A percentile compares a stretch with the other conserved stretches of the same genome.
phyloP scores from a whole-genome alignment of 2,888 invertebrate species.

The Anthophora plumipes region DNA sequence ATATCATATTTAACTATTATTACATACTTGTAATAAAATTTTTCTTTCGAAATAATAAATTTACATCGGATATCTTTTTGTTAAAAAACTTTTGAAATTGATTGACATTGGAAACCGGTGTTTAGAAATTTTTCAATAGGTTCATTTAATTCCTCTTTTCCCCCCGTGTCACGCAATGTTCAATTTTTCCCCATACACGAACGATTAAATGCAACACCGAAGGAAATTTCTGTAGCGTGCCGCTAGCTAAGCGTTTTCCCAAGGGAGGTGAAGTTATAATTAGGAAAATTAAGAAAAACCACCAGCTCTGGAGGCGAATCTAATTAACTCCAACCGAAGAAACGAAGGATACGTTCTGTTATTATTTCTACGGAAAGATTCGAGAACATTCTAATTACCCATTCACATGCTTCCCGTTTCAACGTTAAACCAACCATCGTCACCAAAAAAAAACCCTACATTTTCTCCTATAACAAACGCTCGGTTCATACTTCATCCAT shows the following conservation, averaged over 20 bases:
- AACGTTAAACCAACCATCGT: not conserved
- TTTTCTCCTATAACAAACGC: too few species aligned
- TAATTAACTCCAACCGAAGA: constrained; percentile 34
- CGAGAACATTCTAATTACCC: not conserved
- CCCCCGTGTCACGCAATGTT: not conserved
- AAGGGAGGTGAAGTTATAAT: constrained; percentile 30
- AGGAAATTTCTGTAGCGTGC: not conserved
- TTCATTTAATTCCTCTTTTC: too few species aligned
- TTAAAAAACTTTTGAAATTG: too few species aligned
- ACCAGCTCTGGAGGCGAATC: not conserved
- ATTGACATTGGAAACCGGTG: too few species aligned
- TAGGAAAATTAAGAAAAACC: constrained; percentile 42
- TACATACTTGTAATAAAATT: too few species aligned
- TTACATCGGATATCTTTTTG: too few species aligned
- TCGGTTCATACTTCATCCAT: too few species aligned
- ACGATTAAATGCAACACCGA: not conserved
- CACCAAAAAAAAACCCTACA: too few species aligned
- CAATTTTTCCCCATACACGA: not conserved
- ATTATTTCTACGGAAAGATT: constrained; percentile 3
- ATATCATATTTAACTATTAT: too few species aligned
- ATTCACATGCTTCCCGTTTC: not conserved
- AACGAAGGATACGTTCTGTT: not conserved
- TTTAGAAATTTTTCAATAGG: not conserved
- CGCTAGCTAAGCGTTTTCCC: not conserved
- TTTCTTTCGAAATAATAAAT: too few species aligned